phyloP scores from a whole-genome alignment of 2,797 vertebrate species.

The Manis pentadactyla region DNA sequence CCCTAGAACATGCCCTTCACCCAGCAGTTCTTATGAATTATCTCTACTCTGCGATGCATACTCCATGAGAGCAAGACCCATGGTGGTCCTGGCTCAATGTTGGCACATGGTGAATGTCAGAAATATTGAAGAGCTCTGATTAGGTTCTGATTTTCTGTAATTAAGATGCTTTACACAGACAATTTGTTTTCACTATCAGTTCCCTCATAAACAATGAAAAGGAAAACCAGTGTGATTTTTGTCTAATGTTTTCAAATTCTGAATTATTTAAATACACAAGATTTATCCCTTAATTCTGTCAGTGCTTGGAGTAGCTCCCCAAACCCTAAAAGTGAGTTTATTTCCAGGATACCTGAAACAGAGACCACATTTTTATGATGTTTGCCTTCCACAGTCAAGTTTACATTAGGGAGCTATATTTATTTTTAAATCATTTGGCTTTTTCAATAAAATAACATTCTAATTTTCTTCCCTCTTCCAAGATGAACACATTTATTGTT shows the following conservation, averaged over 20 bases:
- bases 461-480: constrained; percentile 71
- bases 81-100: background rate
- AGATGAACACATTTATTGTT: constrained; percentile 62
- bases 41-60: background rate
- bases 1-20: background rate
- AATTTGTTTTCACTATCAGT: constrained; percentile 12
- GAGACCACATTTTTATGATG: constrained; percentile 71
- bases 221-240: background rate
- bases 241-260: constrained; percentile 23
- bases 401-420: constrained; percentile 74
- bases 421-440: constrained; percentile 80
- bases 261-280: constrained; percentile 9
- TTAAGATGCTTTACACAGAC: constrained; percentile 14
- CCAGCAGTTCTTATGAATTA: background rate
- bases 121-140: constrained; percentile 2
- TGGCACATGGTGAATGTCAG: background rate
- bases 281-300: constrained; percentile 58
- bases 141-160: background rate
- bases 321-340: constrained; percentile 54
- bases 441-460: constrained; percentile 80
- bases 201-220: background rate
- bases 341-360: constrained; percentile 75
- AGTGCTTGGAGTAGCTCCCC: background rate
- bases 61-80: background rate
- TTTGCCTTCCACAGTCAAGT: constrained; percentile 64